Conservation (phyloP, 2,113 vertebrate genomes). For the Pachycephala philippinensis region DNA sequence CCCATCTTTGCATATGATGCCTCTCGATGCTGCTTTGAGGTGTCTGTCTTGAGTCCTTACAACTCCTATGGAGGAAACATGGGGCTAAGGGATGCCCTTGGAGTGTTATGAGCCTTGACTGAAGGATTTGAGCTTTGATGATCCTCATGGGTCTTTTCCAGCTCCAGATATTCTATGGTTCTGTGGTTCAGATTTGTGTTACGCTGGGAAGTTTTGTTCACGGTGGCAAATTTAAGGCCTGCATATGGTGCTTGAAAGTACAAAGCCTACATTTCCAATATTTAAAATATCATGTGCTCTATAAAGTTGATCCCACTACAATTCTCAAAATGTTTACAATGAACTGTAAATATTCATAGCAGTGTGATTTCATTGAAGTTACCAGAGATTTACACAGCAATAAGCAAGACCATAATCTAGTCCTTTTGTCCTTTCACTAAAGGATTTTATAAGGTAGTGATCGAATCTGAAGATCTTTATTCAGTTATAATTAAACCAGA, state of each 20-base stretch:
- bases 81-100: neutral
- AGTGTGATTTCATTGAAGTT: neutral
- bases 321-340: neutral
- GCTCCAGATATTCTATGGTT: neutral
- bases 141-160: neutral
- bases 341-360: neutral
- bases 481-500: neutral
- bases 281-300: neutral
- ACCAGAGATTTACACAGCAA: neutral
- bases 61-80: neutral
- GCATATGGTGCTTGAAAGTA: neutral
- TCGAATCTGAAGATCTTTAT: neutral
- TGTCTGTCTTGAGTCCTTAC: neutral
- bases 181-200: neutral
- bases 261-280: neutral
- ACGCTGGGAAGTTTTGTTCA: neutral
- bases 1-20: neutral
- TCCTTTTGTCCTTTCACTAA: neutral
- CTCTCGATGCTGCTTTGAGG: neutral
- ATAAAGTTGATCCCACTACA: neutral
- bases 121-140: neutral
- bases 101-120: neutral
- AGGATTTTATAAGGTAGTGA: neutral
- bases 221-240: neutral
- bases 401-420: neutral